These are phyloP conservation scores for Limnephilus lunatus DNA, from an alignment of 2,888 invertebrate genomes.

Conservation along the genomic window DNA sequence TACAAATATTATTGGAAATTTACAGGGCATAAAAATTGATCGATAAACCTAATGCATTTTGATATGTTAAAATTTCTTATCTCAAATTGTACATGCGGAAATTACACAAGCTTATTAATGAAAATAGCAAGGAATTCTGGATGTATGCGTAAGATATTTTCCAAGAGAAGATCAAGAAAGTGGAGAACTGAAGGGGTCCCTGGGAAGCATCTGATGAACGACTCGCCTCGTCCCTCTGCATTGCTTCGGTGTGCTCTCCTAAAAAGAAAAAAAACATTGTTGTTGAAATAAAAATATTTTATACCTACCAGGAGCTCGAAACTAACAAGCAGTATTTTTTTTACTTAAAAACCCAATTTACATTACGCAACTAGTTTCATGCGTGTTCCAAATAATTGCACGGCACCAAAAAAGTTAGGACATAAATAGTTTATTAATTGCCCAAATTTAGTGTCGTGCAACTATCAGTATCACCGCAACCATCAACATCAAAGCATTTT, in stretches of 20 bases:
- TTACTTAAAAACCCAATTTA: too few relatives aligned
- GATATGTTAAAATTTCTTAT: background rate
- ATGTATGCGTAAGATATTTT: conserved; percentile 32
- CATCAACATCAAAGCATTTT: too few relatives aligned
- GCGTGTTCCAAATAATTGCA: too few relatives aligned
- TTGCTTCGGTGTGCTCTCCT: conserved; percentile 79
- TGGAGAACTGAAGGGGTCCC: conserved; percentile 57
- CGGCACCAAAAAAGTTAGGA: too few relatives aligned
- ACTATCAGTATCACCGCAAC: too few relatives aligned
- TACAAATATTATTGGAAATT: background rate
- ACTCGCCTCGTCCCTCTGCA: conserved; percentile 80
- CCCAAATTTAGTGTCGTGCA: too few relatives aligned
- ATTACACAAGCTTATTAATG: background rate
- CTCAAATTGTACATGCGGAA: conserved; percentile 9
- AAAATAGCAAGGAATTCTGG: conserved; percentile 23
- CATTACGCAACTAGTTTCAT: too few relatives aligned
- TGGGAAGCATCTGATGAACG: conserved; percentile 67
- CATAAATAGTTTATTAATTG: too few relatives aligned
- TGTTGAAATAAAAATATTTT: background rate
- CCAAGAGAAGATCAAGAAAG: conserved; percentile 54
- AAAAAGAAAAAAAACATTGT: conserved; percentile 67
- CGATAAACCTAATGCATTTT: background rate
- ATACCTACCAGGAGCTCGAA: background rate
- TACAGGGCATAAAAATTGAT: background rate
- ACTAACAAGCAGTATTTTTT: background rate